phyloP scores from a whole-genome alignment of 2,888 invertebrate genomes.

The Drosophila cognata region DNA sequence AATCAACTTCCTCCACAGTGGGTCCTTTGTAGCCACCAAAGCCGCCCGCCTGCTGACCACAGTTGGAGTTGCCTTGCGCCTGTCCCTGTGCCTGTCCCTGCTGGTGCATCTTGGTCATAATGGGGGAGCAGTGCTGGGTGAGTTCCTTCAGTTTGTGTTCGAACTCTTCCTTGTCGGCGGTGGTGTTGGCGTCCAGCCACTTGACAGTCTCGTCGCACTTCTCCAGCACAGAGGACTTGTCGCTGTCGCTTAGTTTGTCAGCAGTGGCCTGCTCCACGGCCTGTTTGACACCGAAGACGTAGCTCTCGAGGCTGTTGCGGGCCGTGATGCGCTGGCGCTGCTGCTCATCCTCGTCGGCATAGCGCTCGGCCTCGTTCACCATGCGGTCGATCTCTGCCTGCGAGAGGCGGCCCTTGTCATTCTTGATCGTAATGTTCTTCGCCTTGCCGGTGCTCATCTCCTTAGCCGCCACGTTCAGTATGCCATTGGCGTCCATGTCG shows the following conservation, averaged over 20 bases:
- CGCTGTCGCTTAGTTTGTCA: not conserved
- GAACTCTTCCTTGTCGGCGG: constrained; percentile 91
- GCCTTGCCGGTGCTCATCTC: not conserved
- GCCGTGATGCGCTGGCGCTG: constrained; percentile 30
- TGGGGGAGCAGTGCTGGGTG: constrained; percentile 6
- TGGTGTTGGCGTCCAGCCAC: constrained; percentile 91
- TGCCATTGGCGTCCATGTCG: not conserved
- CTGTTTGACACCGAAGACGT: constrained; percentile 31
- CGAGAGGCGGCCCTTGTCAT: not conserved
- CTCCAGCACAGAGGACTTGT: not conserved
- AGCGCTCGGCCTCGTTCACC: not conserved
- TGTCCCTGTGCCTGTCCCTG: not conserved
- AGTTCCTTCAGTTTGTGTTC: constrained; percentile 85
- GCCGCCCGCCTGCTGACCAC: not conserved
- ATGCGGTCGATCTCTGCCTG: not conserved
- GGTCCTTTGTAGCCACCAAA: not conserved
- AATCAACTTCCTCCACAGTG: not conserved
- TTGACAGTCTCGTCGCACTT: constrained; percentile 59
- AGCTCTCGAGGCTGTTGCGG: constrained; percentile 27
- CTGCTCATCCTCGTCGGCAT: constrained; percentile 67
- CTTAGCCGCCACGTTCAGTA: not conserved
- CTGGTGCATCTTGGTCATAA: not conserved
- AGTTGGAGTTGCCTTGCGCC: not conserved
- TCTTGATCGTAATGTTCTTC: not conserved
- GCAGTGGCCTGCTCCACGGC: constrained; percentile 6